Percentiles rank a stretch among this genome's conserved stretches.
Evolutionary conservation across 64 coral and sea anemone species (phyloP).

Genomic region (Montipora capricornis): DNA sequence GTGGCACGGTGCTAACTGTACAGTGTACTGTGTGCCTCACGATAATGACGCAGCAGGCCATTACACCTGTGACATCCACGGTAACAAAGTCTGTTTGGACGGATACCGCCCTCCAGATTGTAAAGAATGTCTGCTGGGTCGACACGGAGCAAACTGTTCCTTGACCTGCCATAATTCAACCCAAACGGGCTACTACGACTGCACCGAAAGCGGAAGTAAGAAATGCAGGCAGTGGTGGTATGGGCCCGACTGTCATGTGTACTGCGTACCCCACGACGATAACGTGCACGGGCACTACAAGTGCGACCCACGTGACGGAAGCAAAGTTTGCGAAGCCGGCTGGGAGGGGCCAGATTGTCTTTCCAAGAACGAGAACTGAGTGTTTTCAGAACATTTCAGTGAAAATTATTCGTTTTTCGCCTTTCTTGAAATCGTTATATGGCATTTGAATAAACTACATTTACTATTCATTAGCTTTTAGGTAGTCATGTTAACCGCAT

Average conservation of each 20-base stretch:
- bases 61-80: constrained; percentile 73
- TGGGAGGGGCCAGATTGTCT: constrained; percentile 64
- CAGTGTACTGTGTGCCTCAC: constrained; percentile 44
- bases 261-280: constrained; percentile 70
- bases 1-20: constrained; percentile 64
- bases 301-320: constrained; percentile 56
- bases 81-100: constrained; percentile 69
- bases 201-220: constrained; percentile 26
- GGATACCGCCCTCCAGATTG: constrained; percentile 66
- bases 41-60: constrained; percentile 59
- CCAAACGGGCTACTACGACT: constrained; percentile 54
- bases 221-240: constrained; percentile 55
- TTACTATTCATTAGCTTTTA: too few species aligned
- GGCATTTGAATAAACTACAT: too few species aligned
- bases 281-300: constrained; percentile 47
- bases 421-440: too few species aligned
- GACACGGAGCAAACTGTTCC: constrained; percentile 60
- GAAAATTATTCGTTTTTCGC: neutral
- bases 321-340: constrained; percentile 67
- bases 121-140: constrained; percentile 38
- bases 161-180: constrained; percentile 21
- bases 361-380: constrained; percentile 2
- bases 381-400: neutral
- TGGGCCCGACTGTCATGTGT: constrained; percentile 49
- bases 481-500: too few species aligned